Conservation (phyloP, 2,797 vertebrate genomes). For the Darevskia mixta region DNA sequence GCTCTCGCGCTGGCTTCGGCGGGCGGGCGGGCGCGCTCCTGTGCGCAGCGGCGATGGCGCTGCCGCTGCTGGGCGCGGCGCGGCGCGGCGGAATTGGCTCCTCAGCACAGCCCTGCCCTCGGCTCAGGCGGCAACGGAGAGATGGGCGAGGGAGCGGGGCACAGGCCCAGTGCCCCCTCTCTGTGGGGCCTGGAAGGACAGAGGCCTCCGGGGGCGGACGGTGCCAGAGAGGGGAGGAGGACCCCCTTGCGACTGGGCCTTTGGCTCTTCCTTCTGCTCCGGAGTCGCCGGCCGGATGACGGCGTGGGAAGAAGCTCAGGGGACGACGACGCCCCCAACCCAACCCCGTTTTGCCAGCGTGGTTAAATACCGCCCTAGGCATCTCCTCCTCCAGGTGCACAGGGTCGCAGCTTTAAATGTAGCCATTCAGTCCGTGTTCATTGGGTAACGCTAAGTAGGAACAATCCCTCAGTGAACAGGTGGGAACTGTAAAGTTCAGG, state of each 20-base stretch:
- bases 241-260: background rate
- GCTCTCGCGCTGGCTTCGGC: background rate
- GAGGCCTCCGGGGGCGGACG: no score
- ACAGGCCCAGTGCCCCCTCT: background rate
- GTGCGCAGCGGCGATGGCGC: background rate
- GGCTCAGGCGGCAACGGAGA: background rate
- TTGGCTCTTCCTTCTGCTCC: background rate
- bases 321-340: background rate
- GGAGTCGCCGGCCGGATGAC: background rate
- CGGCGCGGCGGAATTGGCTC: background rate
- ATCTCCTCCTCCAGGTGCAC: background rate
- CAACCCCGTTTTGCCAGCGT: background rate
- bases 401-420: background rate
- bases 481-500: background rate
- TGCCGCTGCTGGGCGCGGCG: background rate
- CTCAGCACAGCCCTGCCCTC: background rate
- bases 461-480: background rate
- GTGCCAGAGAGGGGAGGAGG: background rate
- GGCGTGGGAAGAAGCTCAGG: background rate
- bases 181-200: background rate
- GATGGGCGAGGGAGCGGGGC: background rate
- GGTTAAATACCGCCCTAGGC: fast-evolving
- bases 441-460: background rate
- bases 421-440: background rate
- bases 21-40: background rate